Evolutionary conservation across 1,140 invertebrate species (phyloP), one percentile per base, ranked within the genome.

Genomic region (Trachymyrmex cornetzi): DNA sequence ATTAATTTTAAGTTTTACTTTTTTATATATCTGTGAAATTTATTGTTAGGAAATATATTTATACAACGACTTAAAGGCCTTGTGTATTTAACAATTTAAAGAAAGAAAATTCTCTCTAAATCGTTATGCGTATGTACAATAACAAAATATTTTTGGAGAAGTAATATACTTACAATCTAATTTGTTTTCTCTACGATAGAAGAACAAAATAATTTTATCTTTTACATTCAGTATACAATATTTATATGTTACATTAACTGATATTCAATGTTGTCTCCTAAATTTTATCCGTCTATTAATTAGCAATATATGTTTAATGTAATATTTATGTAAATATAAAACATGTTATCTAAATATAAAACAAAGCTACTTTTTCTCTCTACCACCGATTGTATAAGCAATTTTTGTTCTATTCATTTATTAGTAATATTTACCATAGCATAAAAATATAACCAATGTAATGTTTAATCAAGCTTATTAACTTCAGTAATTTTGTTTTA

Each of bases 21-120:
- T 86, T 30, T 30, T 30, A 6, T 19, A 55, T 71, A 38, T 74
- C 77, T 77, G 44, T 81, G 53, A 30, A 19, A 88, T 92, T 55
- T 55, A 55, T 55, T 55, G 7, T 84, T 91, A 91, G 77, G 88
- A 91, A 90, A 90, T 85, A 63, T 88, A 79, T 86, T 89, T 91
- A 91, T 91, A 92, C 89, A 92, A 93, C 91, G 80, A 85, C 89
- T 88, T 86, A 63, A 88, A 81, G 69, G 74, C 63, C 77, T 77
- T 90, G 82, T 87, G 66, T 80, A 71, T 85, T 88, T 84, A 90
- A 88, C 63, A 91, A 84, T 79, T 79, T 72, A 1, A 75, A 87
- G 16, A 55, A 12, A 74, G 12, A 66, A 30, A 77, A 81, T 7
- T 66, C 57, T 67, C 57, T 44, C 79, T 53, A 55, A 55, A 55